Evolutionary conservation across 2,113 vertebrate species (phyloP), one percentile per base, ranked within the genome.

Genomic region (Polyodon spathula): DNA sequence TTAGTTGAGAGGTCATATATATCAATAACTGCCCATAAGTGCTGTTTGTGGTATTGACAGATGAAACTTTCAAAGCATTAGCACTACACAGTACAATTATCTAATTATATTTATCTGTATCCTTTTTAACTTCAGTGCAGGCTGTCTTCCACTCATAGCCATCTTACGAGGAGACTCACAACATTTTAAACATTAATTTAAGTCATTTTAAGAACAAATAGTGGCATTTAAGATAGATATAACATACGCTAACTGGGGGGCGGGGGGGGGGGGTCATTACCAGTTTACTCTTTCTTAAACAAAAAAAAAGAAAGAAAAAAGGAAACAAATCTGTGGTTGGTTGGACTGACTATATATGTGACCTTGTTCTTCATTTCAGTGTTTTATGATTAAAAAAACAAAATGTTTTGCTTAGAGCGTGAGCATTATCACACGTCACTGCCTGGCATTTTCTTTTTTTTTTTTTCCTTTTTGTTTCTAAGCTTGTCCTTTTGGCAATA

Each of bases 351-450:
- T 84, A 78, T 88, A 80, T 88, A 84, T 85, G 87, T 92, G 91
- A 90, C 91, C 89, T 94, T 91, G 87, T 90, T 91, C 84, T 86
- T 89, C 86, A 86, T 90, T 90, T 93, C 89, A 90, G 91, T 95
- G 90, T 94, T 95, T 84, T 86, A 86, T 78, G 80, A 80, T 86
- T 87, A 86, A 85, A 86, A 81, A 75, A 82, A 70, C 84, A 80
- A 68, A 66, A 79, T 80, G 84, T 85, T 84, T 89, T 81, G 79
- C 86, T 85, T 86, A 86, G 85, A 81, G 84, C 86, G 86, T 78
- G 82, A 80, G 74, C 85, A 81, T 84, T 79, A 80, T 81, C 87
- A 77, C 81, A 75, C 74, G 84, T 89, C 86, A 82, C 84, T 86
- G 89, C 88, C 84, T 82, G 84, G 85, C 87, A 82, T 89, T 79